A percentile compares a stretch with the other conserved stretches of the same genome.
These are phyloP conservation scores for Centropus bengalensis DNA, from an alignment of 2,113 vertebrate genomes.

Conservation along the genomic window DNA sequence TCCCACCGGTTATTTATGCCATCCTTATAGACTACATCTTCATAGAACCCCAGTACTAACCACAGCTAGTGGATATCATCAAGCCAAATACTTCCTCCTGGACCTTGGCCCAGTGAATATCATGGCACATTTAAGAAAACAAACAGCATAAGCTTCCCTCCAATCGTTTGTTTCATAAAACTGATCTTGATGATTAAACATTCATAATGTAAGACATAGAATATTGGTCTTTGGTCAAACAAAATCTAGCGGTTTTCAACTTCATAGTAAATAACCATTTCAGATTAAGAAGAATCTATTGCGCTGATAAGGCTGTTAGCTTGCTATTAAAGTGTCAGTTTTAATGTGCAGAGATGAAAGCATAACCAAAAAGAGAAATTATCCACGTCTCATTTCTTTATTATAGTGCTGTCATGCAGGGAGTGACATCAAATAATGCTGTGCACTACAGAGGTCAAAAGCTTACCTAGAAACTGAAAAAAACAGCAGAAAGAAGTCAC, in stretches of 20 bases:
- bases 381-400: constrained; percentile 26
- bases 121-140: not conserved
- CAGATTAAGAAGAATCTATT: not conserved
- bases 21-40: not conserved
- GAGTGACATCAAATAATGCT: not conserved
- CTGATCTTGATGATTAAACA: not conserved
- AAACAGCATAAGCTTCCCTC: not conserved
- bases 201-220: not conserved
- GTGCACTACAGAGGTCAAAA: not conserved
- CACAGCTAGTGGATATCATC: not conserved
- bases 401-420: constrained; percentile 6
- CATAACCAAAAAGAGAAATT: not conserved
- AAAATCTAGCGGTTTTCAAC: not conserved
- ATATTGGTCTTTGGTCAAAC: not conserved
- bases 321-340: not conserved
- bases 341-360: not conserved
- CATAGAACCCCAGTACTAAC: not conserved
- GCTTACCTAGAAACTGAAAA: constrained; percentile 23
- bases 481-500: constrained; percentile 44
- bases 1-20: not conserved
- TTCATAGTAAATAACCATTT: not conserved
- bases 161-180: not conserved
- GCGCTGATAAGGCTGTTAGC: not conserved
- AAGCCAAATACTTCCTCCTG: not conserved
- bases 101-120: not conserved